These are phyloP conservation scores for Anorthoa munda DNA, from an alignment of 2,888 invertebrate species.

Conservation along the genomic window DNA sequence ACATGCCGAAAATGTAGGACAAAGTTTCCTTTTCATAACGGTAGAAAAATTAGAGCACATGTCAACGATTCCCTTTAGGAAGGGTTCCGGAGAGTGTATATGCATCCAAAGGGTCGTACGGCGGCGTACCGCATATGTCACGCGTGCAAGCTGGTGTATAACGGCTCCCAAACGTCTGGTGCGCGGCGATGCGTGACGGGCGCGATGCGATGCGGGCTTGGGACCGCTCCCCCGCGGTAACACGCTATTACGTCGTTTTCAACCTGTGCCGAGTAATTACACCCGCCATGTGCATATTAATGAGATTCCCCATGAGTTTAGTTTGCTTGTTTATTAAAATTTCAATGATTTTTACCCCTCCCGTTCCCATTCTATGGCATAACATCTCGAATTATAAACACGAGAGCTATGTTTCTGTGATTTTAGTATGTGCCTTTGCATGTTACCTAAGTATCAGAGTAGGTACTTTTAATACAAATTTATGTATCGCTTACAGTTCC, in stretches of 20 bases:
- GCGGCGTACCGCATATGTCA: conserved; percentile 51
- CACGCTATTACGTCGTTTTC: conserved; percentile 72
- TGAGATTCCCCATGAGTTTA: conserved; percentile 27
- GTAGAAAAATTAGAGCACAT: conserved; percentile 42
- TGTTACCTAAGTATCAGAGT: conserved; percentile 16
- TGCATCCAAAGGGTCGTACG: conserved; percentile 36
- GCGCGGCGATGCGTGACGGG: conserved; percentile 69
- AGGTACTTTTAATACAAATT: conserved; percentile 50
- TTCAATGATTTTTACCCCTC: conserved; percentile 27
- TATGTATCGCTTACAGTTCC: conserved; percentile 34
- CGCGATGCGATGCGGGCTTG: conserved; percentile 53
- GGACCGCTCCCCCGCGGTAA: conserved; percentile 60
- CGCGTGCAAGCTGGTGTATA: conserved; percentile 76
- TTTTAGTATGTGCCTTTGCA: conserved; percentile 8
- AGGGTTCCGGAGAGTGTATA: conserved; percentile 21
- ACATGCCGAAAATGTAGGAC: conserved; percentile 26
- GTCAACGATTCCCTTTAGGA: conserved; percentile 27
- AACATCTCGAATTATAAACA: conserved; percentile 1
- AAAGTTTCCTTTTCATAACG: conserved; percentile 22
- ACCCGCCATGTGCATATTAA: conserved; percentile 52
- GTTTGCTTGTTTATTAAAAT: conserved; percentile 38
- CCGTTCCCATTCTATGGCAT: background rate
- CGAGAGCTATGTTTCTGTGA: background rate
- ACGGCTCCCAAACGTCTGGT: conserved; percentile 73
- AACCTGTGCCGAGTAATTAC: conserved; percentile 67